Percentiles rank a stretch among this genome's conserved stretches.
Conservation (phyloP, 2,113 vertebrate genomes). For the Galbula dea region DNA sequence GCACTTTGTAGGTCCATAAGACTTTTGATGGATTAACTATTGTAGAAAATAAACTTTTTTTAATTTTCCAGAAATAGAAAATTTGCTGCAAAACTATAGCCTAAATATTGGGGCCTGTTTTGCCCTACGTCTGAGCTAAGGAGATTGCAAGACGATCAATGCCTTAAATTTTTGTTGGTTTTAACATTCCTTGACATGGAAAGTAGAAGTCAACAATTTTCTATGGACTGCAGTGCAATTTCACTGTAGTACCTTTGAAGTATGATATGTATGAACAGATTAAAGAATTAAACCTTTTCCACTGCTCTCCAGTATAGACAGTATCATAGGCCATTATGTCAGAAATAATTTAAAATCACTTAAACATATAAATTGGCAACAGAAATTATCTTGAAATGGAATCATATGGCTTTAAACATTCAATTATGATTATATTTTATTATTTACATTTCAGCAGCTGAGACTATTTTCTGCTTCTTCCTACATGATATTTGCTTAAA, state of each 20-base stretch:
- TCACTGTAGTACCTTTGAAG: neutral
- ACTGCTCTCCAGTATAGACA: neutral
- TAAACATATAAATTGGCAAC: slow-evolving; percentile 66
- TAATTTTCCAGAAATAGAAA: neutral
- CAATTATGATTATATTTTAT: slow-evolving; percentile 71
- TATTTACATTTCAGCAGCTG: slow-evolving; percentile 75
- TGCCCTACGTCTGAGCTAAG: neutral
- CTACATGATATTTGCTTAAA: slow-evolving; percentile 77
- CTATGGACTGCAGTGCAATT: neutral
- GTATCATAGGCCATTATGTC: slow-evolving; percentile 30
- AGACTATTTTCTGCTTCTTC: slow-evolving; percentile 69
- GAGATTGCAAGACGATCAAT: neutral
- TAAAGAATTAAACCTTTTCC: slow-evolving; percentile 3
- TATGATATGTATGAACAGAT: neutral
- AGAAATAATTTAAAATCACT: slow-evolving; percentile 67
- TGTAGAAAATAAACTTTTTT: neutral
- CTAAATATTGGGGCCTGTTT: neutral
- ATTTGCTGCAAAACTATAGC: neutral
- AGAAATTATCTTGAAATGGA: slow-evolving; percentile 59
- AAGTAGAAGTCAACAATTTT: neutral
- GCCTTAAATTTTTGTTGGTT: neutral
- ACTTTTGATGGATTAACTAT: neutral
- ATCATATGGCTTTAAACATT: slow-evolving; percentile 58
- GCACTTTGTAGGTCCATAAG: neutral
- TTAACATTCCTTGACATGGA: neutral